A percentile compares a stretch with the other conserved stretches of the same genome.
These are phyloP conservation scores for Mobula hypostoma DNA, from an alignment of 2,113 vertebrate species.

Conservation along the genomic window DNA sequence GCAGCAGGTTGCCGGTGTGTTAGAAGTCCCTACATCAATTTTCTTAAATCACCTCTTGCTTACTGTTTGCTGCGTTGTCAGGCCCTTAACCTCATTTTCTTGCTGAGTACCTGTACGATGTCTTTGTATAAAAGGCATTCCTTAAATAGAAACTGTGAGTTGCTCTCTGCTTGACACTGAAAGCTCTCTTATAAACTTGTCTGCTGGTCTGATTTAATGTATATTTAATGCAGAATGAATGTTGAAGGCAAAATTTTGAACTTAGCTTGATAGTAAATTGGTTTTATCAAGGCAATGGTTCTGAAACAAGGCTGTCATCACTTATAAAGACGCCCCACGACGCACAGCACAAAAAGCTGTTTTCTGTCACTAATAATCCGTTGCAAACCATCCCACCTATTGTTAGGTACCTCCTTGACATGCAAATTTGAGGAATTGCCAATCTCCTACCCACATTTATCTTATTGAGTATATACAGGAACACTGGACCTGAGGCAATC, in stretches of 20 bases:
- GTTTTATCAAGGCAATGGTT: background rate
- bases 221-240: background rate
- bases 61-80: background rate
- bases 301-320: slow-evolving; percentile 20
- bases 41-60: background rate
- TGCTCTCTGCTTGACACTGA: background rate
- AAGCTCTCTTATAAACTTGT: background rate
- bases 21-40: background rate
- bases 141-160: background rate
- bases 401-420: slow-evolving; percentile 12
- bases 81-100: background rate
- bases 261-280: slow-evolving; percentile 10
- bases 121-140: background rate
- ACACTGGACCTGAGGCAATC: background rate
- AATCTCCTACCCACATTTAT: background rate
- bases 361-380: background rate
- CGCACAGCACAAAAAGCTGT: background rate
- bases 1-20: background rate
- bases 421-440: slow-evolving; percentile 9
- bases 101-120: background rate
- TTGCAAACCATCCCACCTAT: background rate
- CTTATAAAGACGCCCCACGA: background rate
- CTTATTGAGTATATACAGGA: background rate
- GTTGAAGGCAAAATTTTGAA: slow-evolving; percentile 10
- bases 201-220: background rate